Conservation (phyloP, 2,113 vertebrate species). For the Stegostoma tigrinum region DNA sequence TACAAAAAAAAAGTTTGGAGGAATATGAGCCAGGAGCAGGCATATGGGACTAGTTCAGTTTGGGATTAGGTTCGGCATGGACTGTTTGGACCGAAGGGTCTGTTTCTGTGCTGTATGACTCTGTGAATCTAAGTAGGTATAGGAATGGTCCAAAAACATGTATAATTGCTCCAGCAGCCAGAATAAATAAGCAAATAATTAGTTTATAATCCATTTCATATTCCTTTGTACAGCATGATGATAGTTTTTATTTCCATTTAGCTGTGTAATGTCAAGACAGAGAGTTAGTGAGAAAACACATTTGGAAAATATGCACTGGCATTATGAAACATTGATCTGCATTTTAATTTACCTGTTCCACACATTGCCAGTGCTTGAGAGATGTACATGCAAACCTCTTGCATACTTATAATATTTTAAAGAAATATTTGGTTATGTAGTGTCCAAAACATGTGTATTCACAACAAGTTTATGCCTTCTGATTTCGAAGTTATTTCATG, state of each 20-base stretch:
- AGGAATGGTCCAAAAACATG: neutral
- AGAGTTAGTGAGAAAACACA: neutral
- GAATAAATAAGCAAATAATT: neutral
- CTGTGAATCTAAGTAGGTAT: neutral
- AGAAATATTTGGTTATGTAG: neutral
- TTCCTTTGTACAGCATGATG: neutral
- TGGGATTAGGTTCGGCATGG: too few species aligned
- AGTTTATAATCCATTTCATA: neutral
- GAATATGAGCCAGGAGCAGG: too few species aligned
- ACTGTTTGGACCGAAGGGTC: too few species aligned
- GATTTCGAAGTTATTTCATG: neutral
- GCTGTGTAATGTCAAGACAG: neutral
- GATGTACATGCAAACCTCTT: neutral
- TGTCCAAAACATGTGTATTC: neutral
- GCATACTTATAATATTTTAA: neutral
- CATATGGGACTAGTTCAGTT: too few species aligned
- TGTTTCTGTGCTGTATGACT: too few species aligned
- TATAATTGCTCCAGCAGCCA: neutral
- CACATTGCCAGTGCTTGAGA: neutral
- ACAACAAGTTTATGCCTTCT: neutral
- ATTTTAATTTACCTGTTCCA: neutral
- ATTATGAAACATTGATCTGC: neutral
- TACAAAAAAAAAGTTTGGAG: too few species aligned
- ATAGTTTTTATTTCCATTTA: neutral
- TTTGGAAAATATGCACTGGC: neutral